These are phyloP conservation scores for Solenopsis invicta DNA, from an alignment of 1,140 invertebrate species.

Conservation along the genomic window DNA sequence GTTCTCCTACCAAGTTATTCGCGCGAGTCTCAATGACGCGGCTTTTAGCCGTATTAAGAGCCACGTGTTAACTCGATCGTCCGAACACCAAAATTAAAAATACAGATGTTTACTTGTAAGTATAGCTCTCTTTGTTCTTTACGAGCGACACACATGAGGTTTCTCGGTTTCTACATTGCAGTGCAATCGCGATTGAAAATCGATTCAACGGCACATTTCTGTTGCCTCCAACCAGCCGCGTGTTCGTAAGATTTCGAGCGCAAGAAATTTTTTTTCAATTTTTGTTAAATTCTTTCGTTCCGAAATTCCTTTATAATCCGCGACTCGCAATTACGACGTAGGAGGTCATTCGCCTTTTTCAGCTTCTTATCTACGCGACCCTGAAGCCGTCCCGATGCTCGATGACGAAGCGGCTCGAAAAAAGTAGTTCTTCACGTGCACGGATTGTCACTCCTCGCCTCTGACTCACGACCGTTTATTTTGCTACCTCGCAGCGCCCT, in stretches of 20 bases:
- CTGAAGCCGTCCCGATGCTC: slow-evolving; percentile 6
- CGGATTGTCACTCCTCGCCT: not conserved
- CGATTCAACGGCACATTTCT: not conserved
- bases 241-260: not conserved
- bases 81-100: slow-evolving; percentile 7
- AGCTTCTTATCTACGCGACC: slow-evolving; percentile 19
- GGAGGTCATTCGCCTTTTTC: slow-evolving; percentile 22
- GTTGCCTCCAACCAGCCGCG: not conserved
- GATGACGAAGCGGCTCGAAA: slow-evolving; percentile 34
- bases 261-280: not conserved
- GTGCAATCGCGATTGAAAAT: not conserved
- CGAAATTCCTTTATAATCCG: not conserved
- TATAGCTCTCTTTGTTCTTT: not conserved
- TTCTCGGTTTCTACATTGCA: not conserved
- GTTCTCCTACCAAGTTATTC: slow-evolving; percentile 36
- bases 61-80: not conserved
- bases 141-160: not conserved
- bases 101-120: slow-evolving; percentile 23
- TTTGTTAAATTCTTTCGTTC: not conserved
- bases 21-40: not conserved
- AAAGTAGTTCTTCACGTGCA: slow-evolving; percentile 29
- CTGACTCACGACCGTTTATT: slow-evolving; percentile 60
- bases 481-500: not conserved
- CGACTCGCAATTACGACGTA: not conserved
- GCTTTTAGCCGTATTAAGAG: slow-evolving; percentile 1